These are phyloP conservation scores for Pachliopta kotzebuea DNA, from an alignment of 2,888 invertebrate species.

Conservation along the genomic window DNA sequence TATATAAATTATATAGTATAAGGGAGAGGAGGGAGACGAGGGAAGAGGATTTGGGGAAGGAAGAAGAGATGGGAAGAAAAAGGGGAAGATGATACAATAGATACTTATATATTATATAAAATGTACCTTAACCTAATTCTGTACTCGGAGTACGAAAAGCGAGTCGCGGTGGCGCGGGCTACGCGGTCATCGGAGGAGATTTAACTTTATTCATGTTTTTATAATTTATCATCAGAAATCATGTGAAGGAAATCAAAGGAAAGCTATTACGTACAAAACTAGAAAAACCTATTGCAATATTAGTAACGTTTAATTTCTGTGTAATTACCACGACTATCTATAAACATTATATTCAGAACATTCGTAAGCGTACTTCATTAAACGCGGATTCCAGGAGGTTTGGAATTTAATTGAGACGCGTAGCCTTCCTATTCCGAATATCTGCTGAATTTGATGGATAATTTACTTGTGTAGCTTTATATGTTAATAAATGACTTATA, in stretches of 20 bases:
- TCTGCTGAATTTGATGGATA: background rate
- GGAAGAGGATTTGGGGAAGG: too few relatives aligned
- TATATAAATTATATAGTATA: too few relatives aligned
- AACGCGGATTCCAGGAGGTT: constrained; percentile 13
- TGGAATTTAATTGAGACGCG: constrained; percentile 23
- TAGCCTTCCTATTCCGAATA: constrained; percentile 2
- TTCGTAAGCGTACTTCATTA: constrained; percentile 10
- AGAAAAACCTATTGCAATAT: constrained; percentile 13
- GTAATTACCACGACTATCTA: constrained; percentile 17
- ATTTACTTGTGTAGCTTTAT: background rate
- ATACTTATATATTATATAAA: too few relatives aligned
- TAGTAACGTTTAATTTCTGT: constrained; percentile 3
- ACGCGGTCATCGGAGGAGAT: too few relatives aligned
- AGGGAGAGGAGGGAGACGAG: too few relatives aligned
- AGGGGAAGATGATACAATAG: too few relatives aligned
- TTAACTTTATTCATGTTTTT: too few relatives aligned
- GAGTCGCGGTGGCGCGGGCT: too few relatives aligned
- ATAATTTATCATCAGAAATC: background rate
- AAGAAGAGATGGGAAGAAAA: too few relatives aligned
- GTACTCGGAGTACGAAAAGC: too few relatives aligned
- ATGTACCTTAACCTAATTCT: too few relatives aligned
- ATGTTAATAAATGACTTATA: too few relatives aligned
- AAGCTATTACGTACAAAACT: constrained; percentile 4
- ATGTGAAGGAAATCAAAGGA: background rate
- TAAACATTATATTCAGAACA: constrained; percentile 17